A percentile compares a stretch with the other conserved stretches of the same genome.
Conservation (phyloP, 2,888 invertebrate genomes). For the Cheilosia scutellata region DNA sequence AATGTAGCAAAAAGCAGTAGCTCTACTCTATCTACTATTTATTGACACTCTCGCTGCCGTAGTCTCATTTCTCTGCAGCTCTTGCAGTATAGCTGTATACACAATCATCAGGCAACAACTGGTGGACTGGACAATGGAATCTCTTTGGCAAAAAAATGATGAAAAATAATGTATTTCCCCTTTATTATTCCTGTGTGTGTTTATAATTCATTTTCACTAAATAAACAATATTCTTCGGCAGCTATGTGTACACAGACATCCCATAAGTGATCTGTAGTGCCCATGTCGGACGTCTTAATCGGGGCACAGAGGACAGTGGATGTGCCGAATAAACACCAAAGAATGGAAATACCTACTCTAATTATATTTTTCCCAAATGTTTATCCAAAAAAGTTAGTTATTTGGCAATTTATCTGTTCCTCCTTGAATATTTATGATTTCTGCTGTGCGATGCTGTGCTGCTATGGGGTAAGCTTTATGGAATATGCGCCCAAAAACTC, state of each 20-base stretch:
- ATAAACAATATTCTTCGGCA: conserved; percentile 60
- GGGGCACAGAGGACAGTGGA: conserved; percentile 52
- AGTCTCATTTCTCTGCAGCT: conserved; percentile 6
- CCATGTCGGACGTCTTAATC: conserved; percentile 51
- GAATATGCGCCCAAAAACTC: conserved; percentile 25
- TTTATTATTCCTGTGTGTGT: conserved; percentile 61
- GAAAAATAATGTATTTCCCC: conserved; percentile 45
- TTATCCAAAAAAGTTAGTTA: conserved; percentile 53
- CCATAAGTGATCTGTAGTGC: conserved; percentile 61
- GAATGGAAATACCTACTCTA: conserved; percentile 49
- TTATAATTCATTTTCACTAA: conserved; percentile 72
- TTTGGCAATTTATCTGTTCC: conserved; percentile 58
- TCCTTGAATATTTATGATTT: conserved; percentile 51
- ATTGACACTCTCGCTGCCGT: conserved; percentile 44
- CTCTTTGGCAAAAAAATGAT: conserved; percentile 46
- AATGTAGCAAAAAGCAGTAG: neutral
- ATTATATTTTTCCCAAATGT: conserved; percentile 41
- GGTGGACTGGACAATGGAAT: conserved; percentile 63
- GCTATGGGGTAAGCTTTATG: conserved; percentile 17
- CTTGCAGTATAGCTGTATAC: neutral
- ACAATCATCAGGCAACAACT: neutral
- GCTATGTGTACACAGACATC: conserved; percentile 54
- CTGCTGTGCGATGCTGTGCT: conserved; percentile 2
- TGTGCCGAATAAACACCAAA: conserved; percentile 38
- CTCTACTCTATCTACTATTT: conserved; percentile 31